Percentiles rank a stretch among this genome's conserved stretches.
Evolutionary conservation across 2,113 vertebrate species (phyloP).

Genomic region (Poecilia latipinna): DNA sequence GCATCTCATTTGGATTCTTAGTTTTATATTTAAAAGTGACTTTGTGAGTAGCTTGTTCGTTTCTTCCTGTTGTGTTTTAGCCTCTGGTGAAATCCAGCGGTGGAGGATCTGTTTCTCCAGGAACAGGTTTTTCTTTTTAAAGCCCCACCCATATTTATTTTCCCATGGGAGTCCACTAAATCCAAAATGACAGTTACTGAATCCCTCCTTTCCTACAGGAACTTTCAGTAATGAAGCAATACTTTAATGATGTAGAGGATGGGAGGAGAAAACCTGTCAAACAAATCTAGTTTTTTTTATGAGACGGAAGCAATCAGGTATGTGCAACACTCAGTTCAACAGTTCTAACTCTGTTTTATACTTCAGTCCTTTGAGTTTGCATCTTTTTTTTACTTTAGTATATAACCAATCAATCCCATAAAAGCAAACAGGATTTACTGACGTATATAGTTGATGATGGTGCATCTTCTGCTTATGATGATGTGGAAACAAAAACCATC

Average conservation of each 20-base stretch:
- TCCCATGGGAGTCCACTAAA: slow-evolving; percentile 55
- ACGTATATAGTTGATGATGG: neutral
- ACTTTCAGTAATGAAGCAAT: slow-evolving; percentile 40
- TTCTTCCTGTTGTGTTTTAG: slow-evolving; percentile 20
- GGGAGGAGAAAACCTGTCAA: neutral
- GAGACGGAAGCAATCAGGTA: neutral
- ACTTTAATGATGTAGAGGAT: neutral
- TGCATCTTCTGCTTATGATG: slow-evolving; percentile 50
- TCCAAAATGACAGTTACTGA: slow-evolving; percentile 40
- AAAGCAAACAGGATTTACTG: neutral
- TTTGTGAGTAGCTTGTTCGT: neutral
- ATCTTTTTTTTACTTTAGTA: neutral
- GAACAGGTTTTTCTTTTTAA: neutral
- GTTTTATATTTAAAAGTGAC: neutral
- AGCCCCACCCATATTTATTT: slow-evolving; percentile 39
- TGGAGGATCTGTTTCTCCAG: neutral
- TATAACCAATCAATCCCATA: neutral
- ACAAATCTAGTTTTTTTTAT: neutral
- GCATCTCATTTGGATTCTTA: neutral
- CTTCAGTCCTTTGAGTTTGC: neutral
- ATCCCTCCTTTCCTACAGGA: slow-evolving; percentile 32
- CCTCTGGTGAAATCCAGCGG: slow-evolving; percentile 39
- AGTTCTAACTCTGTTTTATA: no score
- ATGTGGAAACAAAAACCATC: slow-evolving; percentile 26
- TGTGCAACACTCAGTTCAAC: neutral